Base-by-base conservation (phyloP, 53 echinoderm and acorn worm species). In the Antedon mediterranea region DNA sequence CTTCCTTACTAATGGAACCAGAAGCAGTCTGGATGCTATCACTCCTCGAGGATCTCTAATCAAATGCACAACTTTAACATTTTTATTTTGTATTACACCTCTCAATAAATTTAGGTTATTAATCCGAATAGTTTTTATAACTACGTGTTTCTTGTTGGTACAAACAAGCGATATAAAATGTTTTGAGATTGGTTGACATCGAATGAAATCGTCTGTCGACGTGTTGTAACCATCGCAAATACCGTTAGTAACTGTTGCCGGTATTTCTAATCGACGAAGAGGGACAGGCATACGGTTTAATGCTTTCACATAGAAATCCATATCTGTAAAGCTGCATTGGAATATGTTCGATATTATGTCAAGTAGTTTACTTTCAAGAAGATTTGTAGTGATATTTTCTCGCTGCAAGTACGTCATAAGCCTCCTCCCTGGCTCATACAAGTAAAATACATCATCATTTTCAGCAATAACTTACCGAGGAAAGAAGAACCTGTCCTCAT, bases 401-500 rank as follows among this genome's bases (percentile, higher is more conserved):
- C 74, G 70, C 28, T 87, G 81, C 18, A 89, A 80, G 31, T 78
- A 32, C 43, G 79, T 75, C 78, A 86, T 82, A 4, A 90, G 34
- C 3, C 72, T 72, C 34, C 84, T 78, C 6, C 93, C 93, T 72
- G 93, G 93, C 75, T 93, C 93, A 33, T 90, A 93, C 28, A 93
- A 83, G 81, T 93, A 93, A 79, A 93, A 93, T 82, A 90, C 83
- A 77, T 90, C 89, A 0, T 27, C 73, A 18, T 86, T 79, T 86
- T 85, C 85, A 34, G 84, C 85, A 33, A 86, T 31, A 93, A 43
- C 82, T 90, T 86, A 4, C 93, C 93, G 20, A 93, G 76, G 43
- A 90, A 90, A 3, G 93, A 93, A 7, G 93, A 93, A 28, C 93
- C 93, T 0, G 90, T 93, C 41, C 93, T 75, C 93, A 93, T 93